Percentiles rank a stretch among this genome's conserved stretches.
These are phyloP conservation scores for Geothlypis trichas DNA, from an alignment of 2,113 vertebrate genomes.

Conservation along the genomic window DNA sequence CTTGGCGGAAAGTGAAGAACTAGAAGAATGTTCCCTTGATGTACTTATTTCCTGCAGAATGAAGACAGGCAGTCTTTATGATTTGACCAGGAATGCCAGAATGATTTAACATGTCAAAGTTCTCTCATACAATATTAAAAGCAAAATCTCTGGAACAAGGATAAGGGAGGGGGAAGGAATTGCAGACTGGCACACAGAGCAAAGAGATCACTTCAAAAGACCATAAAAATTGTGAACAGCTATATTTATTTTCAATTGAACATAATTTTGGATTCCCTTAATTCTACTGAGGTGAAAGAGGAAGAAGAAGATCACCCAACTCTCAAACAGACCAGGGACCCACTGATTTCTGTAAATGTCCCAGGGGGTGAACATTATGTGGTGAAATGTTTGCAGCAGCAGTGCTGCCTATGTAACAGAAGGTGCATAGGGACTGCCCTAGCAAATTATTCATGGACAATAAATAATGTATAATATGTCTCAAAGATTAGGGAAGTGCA, in stretches of 20 bases:
- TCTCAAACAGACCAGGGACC: neutral
- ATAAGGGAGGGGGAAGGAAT: neutral
- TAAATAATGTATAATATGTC: constrained; percentile 57
- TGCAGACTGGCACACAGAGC: neutral
- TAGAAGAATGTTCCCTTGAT: neutral
- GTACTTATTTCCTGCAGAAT: neutral
- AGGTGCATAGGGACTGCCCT: neutral
- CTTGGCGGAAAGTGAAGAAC: neutral
- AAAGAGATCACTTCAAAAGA: neutral
- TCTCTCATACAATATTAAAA: neutral
- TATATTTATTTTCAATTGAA: neutral
- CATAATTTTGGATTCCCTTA: neutral
- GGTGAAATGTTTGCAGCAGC: neutral
- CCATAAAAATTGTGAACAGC: neutral
- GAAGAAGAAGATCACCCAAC: neutral
- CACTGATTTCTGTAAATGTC: neutral
- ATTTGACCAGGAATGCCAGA: neutral
- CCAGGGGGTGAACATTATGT: neutral
- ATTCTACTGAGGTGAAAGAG: neutral
- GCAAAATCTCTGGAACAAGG: neutral
- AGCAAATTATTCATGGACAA: constrained; percentile 39
- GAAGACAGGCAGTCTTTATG: neutral
- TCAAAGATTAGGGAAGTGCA: neutral
- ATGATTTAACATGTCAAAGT: neutral
- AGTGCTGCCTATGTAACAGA: neutral